A percentile compares a stretch with the other conserved stretches of the same genome.
phyloP scores from a whole-genome alignment of 2,113 vertebrate species.

The Bungarus multicinctus region DNA sequence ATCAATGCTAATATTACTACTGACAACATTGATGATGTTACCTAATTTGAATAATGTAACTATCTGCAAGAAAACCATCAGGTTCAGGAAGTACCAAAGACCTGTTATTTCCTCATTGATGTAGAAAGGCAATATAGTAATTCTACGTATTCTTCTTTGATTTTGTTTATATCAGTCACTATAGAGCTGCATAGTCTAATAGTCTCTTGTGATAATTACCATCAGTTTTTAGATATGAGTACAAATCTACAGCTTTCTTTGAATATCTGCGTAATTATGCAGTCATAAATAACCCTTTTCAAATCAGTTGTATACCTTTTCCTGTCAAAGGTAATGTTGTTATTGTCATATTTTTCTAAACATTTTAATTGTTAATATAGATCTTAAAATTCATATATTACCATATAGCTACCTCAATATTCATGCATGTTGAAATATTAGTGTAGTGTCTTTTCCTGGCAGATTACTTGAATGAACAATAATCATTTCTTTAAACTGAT shows the following conservation, averaged over 20 bases:
- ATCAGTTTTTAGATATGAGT: background rate
- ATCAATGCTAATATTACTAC: background rate
- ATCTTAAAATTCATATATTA: background rate
- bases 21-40: background rate
- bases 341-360: background rate
- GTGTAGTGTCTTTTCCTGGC: background rate
- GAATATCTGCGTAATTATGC: background rate
- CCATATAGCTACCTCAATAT: background rate
- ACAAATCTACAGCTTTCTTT: background rate
- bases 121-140: background rate
- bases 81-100: background rate
- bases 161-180: background rate
- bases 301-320: slow-evolving; percentile 6
- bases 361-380: slow-evolving; percentile 8
- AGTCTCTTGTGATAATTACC: background rate
- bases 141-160: background rate
- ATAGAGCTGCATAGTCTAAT: background rate
- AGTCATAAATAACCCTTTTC: background rate
- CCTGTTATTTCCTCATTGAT: background rate
- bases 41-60: background rate
- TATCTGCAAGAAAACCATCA: background rate
- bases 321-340: background rate
- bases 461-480: background rate
- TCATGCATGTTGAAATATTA: background rate
- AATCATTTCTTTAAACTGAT: background rate